Conservation (phyloP, 1,140 invertebrate species). For the Bombus picipes region DNA sequence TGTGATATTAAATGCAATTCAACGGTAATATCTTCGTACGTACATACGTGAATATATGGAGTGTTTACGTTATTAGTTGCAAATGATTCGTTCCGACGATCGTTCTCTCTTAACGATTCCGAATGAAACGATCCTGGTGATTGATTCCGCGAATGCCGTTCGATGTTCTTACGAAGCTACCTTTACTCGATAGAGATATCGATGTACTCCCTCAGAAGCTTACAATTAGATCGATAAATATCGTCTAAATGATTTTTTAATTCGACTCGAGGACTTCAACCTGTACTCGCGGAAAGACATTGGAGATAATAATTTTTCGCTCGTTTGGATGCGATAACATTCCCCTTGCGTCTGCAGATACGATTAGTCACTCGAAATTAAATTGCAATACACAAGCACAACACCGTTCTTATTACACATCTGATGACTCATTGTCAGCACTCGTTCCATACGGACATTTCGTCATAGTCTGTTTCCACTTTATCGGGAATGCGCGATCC, state of each 20-base stretch:
- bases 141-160: not conserved
- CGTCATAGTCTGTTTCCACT: not conserved
- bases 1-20: not conserved
- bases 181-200: not conserved
- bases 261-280: fast-evolving
- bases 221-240: not conserved
- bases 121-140: not conserved
- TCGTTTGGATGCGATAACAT: not conserved
- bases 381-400: not conserved
- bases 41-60: not conserved
- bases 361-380: not conserved
- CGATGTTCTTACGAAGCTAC: not conserved
- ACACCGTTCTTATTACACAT: not conserved
- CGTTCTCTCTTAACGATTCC: not conserved
- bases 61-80: not conserved
- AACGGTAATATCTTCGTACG: not conserved
- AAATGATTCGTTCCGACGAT: not conserved
- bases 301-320: not conserved
- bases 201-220: fast-evolving
- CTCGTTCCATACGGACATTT: not conserved
- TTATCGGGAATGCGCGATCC: not conserved
- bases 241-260: not conserved
- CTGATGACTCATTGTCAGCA: not conserved
- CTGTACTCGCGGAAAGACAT: not conserved
- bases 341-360: not conserved